A percentile compares a stretch with the other conserved stretches of the same genome.
These are phyloP conservation scores for Scaptomyza hsui DNA, from an alignment of 1,140 invertebrate species.

Conservation along the genomic window DNA sequence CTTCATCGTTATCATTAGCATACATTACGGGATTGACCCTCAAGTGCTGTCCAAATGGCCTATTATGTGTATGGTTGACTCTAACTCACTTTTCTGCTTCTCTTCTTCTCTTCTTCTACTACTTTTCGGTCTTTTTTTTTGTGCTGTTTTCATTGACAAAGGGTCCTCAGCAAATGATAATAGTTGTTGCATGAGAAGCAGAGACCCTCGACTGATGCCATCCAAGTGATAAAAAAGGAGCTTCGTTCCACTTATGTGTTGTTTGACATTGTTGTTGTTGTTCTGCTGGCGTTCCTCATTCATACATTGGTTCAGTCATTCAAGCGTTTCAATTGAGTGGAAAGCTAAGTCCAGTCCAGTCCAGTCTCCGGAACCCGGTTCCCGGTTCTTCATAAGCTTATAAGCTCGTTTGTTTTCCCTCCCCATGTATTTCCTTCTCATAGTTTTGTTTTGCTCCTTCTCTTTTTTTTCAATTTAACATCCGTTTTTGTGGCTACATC, in stretches of 20 bases:
- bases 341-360: slow-evolving; percentile 45
- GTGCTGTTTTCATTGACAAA: slow-evolving; percentile 26
- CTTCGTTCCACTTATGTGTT: slow-evolving; percentile 31
- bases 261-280: slow-evolving; percentile 28
- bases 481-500: slow-evolving; percentile 71
- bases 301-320: slow-evolving; percentile 63
- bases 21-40: slow-evolving; percentile 68
- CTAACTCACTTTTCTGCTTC: slow-evolving; percentile 46
- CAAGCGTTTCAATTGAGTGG: slow-evolving; percentile 70
- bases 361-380: slow-evolving; percentile 4
- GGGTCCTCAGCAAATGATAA: slow-evolving; percentile 56
- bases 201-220: slow-evolving; percentile 31
- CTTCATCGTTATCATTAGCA: slow-evolving; percentile 71
- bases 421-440: slow-evolving; percentile 57
- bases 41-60: slow-evolving; percentile 70
- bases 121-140: background rate
- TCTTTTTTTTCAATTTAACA: slow-evolving; percentile 67
- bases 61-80: slow-evolving; percentile 66
- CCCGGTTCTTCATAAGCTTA: slow-evolving; percentile 55
- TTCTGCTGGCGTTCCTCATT: slow-evolving; percentile 47
- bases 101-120: no score
- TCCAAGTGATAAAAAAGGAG: slow-evolving; percentile 49
- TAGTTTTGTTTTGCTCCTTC: slow-evolving; percentile 33
- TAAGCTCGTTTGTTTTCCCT: slow-evolving; percentile 57
- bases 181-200: slow-evolving; percentile 47